Conservation (phyloP, 2,113 vertebrate genomes). For the Phrynosoma platyrhinos region DNA sequence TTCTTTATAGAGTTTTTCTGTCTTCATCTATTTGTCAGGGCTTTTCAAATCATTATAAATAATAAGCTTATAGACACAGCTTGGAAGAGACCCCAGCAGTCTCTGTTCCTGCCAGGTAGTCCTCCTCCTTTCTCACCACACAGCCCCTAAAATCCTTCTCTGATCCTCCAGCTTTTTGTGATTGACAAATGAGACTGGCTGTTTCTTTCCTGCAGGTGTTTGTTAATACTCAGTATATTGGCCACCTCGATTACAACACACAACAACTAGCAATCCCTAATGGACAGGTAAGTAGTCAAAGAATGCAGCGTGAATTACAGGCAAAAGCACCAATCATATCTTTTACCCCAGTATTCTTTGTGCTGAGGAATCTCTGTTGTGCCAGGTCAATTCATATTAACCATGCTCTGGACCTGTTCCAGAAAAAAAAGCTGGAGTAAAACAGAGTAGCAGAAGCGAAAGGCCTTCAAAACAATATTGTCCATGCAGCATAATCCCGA, state of each 20-base stretch:
- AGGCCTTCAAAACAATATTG: no score
- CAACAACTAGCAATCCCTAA: conserved; percentile 83
- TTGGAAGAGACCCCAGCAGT: not conserved
- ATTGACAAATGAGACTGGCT: not conserved
- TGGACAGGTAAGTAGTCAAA: conserved; percentile 80
- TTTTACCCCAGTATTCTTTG: rapidly evolving
- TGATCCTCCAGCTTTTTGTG: rapidly evolving
- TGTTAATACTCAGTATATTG: conserved; percentile 87
- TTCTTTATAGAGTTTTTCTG: not conserved
- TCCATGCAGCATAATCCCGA: not conserved
- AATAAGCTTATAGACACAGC: not conserved
- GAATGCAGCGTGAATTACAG: not conserved
- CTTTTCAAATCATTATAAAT: not conserved
- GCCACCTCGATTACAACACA: conserved; percentile 84
- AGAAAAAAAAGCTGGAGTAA: not conserved
- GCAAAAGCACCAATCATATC: not conserved
- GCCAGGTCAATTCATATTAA: not conserved
- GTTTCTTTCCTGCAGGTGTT: conserved; percentile 84
- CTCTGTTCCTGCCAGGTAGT: not conserved
- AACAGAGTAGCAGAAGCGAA: no score
- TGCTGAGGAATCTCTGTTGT: not conserved
- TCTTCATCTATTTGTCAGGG: not conserved
- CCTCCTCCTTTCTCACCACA: not conserved
- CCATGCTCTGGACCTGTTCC: no score
- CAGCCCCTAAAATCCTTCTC: not conserved